Conservation (phyloP, 2,888 invertebrate species). For the Epistrophella euchroma region DNA sequence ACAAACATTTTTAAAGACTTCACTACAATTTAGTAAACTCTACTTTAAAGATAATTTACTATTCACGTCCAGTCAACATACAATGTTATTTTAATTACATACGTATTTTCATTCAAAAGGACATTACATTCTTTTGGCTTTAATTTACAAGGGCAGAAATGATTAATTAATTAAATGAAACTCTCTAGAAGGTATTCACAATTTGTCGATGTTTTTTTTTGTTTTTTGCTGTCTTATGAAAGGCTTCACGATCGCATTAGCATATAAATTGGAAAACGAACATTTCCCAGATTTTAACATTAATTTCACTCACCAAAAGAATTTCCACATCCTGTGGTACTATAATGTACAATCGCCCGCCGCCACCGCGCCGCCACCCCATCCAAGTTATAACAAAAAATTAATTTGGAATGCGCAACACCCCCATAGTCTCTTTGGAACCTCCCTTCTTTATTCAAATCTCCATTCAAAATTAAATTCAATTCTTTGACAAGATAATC, state of each 20-base stretch:
- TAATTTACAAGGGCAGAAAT: constrained; percentile 12
- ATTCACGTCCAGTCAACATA: neutral
- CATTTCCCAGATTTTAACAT: constrained; percentile 68
- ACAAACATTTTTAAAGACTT: no score
- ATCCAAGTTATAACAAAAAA: constrained; percentile 19
- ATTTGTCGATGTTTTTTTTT: constrained; percentile 28
- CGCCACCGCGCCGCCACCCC: neutral
- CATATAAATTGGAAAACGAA: constrained; percentile 73
- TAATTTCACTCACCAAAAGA: constrained; percentile 65
- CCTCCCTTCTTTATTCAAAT: constrained; percentile 20
- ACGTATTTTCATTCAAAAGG: neutral
- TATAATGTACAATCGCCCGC: neutral
- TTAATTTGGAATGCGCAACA: constrained; percentile 44
- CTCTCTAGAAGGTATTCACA: constrained; percentile 5
- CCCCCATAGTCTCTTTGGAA: constrained; percentile 24
- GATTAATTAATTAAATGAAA: constrained; percentile 8
- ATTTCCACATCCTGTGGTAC: constrained; percentile 55
- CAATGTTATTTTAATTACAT: constrained; percentile 1
- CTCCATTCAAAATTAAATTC: constrained; percentile 73
- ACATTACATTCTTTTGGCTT: constrained; percentile 2
- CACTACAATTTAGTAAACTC: neutral
- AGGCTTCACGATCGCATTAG: constrained; percentile 65
- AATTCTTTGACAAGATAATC: constrained; percentile 76
- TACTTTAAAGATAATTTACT: neutral
- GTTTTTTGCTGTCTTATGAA: constrained; percentile 32